Evolutionary conservation across 1,140 invertebrate genomes (phyloP), one percentile per base, ranked within the genome.

Genomic region (Diploscapter pachys): DNA sequence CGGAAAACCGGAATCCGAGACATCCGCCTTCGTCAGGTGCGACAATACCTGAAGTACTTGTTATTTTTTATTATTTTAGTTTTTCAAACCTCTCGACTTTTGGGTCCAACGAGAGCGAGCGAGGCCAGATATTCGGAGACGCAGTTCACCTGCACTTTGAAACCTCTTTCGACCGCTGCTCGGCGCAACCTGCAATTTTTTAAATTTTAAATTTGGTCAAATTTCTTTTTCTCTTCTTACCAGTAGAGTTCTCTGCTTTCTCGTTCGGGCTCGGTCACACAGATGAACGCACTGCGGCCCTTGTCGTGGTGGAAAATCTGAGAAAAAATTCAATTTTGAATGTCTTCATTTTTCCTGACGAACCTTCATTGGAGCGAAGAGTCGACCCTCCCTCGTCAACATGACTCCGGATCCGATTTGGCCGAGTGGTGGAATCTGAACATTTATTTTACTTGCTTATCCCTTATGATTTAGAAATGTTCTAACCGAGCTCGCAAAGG

Each of bases 71-170:
- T 49, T 54, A 13, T n/a, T 56, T 49, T 75, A 63, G 49, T 8
- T 9, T 76, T 31, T 9, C 73, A 62, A 11, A 78, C 77, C 56
- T 75, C 69, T 51, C 79, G 73, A 62, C 73, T 77, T 11, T 80
- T 76, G 11, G 79, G 79, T 9, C 79, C 79, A 13, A 79, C 78
- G 11, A 79, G 77, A 54, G 77, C 79, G 9, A 80, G 57, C 13
- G 78, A 79, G 8, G 79, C 78, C 13, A 80, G 63, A 57, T 80
- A 80, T 70, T 80, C 78, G 48, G 79, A 79, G 8, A 80, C 79
- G 3, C 61, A 59, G 54, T 72, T 71, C 4, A 79, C 61, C 75
- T 79, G 75, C 6, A 79, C 73, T 8, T 80, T 57, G 2, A 69
- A 77, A 2, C 72, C 9, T 55, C 71, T 77, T 57, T 71, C 73